Evolutionary conservation across 37 sponge, comb jelly and placozoan genomes (phyloP).

Genomic region (Tethya wilhelma): DNA sequence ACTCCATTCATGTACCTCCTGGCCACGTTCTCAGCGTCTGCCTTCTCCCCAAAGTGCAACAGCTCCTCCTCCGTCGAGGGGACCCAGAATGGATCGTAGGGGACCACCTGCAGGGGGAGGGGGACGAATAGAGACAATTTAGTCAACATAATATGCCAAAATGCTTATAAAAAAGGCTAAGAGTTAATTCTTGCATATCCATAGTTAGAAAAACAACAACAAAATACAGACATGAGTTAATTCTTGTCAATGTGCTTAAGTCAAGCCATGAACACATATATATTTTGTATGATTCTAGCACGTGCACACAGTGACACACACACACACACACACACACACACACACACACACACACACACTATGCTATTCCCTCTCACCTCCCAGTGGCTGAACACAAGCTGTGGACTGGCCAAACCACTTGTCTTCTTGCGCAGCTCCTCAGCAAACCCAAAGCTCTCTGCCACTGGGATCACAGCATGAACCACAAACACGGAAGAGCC

Average conservation of each 20-base stretch:
- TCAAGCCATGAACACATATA: no score
- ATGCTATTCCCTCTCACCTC: conserved; percentile 57
- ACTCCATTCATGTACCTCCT: conserved; percentile 90
- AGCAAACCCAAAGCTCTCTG: conserved; percentile 98
- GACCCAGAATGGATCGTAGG: conserved; percentile 95
- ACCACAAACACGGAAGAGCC: conserved; percentile 88
- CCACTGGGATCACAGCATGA: conserved; percentile 90
- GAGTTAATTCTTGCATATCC: background rate
- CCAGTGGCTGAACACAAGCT: conserved; percentile 98
- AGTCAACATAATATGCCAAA: background rate
- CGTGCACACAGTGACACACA: no score
- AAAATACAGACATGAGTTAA: background rate
- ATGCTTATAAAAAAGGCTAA: background rate
- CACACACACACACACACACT: no score
- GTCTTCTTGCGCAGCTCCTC: conserved; percentile 96
- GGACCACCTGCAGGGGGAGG: conserved; percentile 60
- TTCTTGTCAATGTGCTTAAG: no score
- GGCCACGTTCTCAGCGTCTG: conserved; percentile 93
- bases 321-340: no score
- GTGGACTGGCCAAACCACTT: conserved; percentile 96
- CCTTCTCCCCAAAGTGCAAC: conserved; percentile 95
- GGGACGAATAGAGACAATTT: background rate
- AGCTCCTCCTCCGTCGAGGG: conserved; percentile 98
- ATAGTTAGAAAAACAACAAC: background rate
- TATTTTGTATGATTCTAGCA: no score